These are phyloP conservation scores for Gasterosteus aculeatus DNA, from an alignment of 2,113 vertebrate species.

Conservation along the genomic window DNA sequence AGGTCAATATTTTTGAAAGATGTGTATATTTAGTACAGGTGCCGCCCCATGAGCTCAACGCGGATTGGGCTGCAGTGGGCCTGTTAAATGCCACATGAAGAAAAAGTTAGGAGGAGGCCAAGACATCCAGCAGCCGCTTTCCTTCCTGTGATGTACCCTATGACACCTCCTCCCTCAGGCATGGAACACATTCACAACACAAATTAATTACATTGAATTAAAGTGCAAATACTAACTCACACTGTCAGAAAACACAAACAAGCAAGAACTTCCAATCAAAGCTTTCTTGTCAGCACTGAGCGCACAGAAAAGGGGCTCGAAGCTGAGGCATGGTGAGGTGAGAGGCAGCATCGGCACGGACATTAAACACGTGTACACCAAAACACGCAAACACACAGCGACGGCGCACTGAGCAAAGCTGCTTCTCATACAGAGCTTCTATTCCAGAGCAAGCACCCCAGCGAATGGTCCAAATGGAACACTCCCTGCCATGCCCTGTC, in stretches of 20 bases:
- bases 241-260: not conserved
- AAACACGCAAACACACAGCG: constrained; percentile 40
- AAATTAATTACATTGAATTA: constrained; percentile 4
- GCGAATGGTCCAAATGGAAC: constrained; percentile 59
- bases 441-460: constrained; percentile 49
- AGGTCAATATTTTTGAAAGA: constrained; percentile 1
- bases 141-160: constrained; percentile 76
- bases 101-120: constrained; percentile 56
- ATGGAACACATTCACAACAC: constrained; percentile 8
- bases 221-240: not conserved
- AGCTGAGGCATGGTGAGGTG: constrained; percentile 15
- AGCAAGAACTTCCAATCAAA: not conserved
- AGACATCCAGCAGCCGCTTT: constrained; percentile 75
- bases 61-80: constrained; percentile 44
- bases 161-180: not conserved
- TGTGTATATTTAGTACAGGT: constrained; percentile 42
- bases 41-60: constrained; percentile 32
- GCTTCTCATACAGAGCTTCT: constrained; percentile 86
- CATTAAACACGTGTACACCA: constrained; percentile 44
- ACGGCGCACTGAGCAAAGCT: constrained; percentile 63
- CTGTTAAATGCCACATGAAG: constrained; percentile 84
- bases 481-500: constrained; percentile 51
- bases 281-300: not conserved
- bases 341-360: constrained; percentile 28
- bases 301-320: constrained; percentile 15